Evolutionary conservation across 2,113 vertebrate genomes (phyloP).

Genomic region (Campylomormyrus tamandua): DNA sequence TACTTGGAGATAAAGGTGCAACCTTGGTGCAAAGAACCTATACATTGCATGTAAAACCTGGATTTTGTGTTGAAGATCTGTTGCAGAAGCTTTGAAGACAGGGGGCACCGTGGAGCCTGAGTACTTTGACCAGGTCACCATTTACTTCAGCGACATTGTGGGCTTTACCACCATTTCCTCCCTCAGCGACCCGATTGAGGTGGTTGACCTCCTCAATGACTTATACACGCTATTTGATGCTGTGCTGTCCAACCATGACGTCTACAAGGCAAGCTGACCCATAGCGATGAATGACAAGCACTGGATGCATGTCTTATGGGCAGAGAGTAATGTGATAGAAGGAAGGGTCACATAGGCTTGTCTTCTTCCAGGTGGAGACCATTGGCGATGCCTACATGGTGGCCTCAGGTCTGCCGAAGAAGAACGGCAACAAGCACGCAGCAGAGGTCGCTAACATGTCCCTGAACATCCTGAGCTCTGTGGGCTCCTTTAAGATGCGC

Average conservation of each 20-base stretch:
- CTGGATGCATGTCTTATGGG: not conserved
- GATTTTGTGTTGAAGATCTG: slow-evolving; percentile 62
- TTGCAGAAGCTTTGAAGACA: slow-evolving; percentile 85
- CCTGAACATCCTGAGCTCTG: slow-evolving; percentile 83
- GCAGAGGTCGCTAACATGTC: slow-evolving; percentile 90
- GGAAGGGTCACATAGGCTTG: not conserved
- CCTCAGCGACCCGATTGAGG: slow-evolving; percentile 84
- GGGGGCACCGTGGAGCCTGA: slow-evolving; percentile 79
- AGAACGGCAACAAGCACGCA: slow-evolving; percentile 81
- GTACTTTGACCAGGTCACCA: slow-evolving; percentile 87
- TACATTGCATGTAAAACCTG: not conserved
- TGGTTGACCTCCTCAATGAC: slow-evolving; percentile 88
- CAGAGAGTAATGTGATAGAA: not conserved
- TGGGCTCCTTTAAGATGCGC: slow-evolving; percentile 81
- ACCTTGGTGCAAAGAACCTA: not conserved
- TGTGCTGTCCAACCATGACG: slow-evolving; percentile 80
- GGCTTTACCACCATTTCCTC: slow-evolving; percentile 88
- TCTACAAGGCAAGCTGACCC: slow-evolving; percentile 75
- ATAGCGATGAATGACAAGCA: not conserved
- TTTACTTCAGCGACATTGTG: slow-evolving; percentile 91
- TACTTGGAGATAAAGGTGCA: not conserved
- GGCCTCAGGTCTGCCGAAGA: slow-evolving; percentile 80
- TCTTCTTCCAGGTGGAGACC: slow-evolving; percentile 74
- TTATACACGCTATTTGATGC: slow-evolving; percentile 84
- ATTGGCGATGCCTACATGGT: slow-evolving; percentile 90